These are phyloP conservation scores for Drosophila dives DNA, from an alignment of 2,888 invertebrate genomes.

Conservation along the genomic window DNA sequence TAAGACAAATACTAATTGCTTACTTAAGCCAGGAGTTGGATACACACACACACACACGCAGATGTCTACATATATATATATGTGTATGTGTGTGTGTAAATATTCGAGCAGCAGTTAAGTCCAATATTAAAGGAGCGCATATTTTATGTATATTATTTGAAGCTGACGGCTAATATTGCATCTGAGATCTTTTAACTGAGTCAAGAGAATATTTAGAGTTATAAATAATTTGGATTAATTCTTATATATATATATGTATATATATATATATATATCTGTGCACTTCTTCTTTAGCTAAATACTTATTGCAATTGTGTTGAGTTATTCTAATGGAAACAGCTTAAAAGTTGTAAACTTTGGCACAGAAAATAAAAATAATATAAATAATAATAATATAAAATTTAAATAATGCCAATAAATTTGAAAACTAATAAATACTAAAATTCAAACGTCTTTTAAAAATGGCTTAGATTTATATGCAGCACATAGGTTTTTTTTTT, in stretches of 20 bases:
- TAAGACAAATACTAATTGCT: slow-evolving; percentile 59
- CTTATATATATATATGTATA: not conserved
- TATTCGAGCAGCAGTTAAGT: slow-evolving; percentile 2
- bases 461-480: not conserved
- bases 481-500: not conserved
- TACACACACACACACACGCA: slow-evolving; percentile 1
- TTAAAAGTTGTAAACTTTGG: not conserved
- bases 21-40: slow-evolving; percentile 31
- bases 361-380: not conserved
- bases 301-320: not conserved
- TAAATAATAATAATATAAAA: too few species aligned
- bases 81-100: not conserved
- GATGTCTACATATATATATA: not conserved
- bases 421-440: not conserved
- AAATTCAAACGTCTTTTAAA: not conserved
- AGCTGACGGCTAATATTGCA: not conserved
- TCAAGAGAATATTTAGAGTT: not conserved
- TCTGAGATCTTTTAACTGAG: not conserved
- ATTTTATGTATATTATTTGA: slow-evolving; percentile 7
- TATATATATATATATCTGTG: too few species aligned
- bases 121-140: slow-evolving; percentile 10
- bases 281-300: not conserved
- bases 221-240: not conserved
- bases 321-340: not conserved
- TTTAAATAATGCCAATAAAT: not conserved